Evolutionary conservation across 2,797 vertebrate genomes (phyloP).

Genomic region (Aphelocoma californica): DNA sequence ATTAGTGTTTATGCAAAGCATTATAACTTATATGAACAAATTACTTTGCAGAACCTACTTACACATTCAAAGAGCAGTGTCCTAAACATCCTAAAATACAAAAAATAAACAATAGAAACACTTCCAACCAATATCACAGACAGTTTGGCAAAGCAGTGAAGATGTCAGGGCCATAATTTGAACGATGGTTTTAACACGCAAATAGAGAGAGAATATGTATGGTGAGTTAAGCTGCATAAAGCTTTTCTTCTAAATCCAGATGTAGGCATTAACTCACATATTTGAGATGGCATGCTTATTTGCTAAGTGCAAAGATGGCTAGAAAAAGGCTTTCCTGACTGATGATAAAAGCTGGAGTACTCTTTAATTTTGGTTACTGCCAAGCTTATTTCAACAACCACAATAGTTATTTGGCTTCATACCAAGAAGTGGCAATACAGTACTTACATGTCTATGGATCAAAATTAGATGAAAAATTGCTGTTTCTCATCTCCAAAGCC

Average conservation of each 20-base stretch:
- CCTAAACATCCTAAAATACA: slow-evolving; percentile 1
- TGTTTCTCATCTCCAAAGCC: slow-evolving; percentile 78
- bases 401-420: slow-evolving; percentile 74
- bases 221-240: slow-evolving; percentile 70
- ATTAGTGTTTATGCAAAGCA: slow-evolving; percentile 37
- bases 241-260: slow-evolving; percentile 72
- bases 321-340: slow-evolving; percentile 73
- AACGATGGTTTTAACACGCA: slow-evolving; percentile 57
- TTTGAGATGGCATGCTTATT: slow-evolving; percentile 73
- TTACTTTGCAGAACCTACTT: slow-evolving; percentile 43
- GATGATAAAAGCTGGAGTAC: slow-evolving; percentile 76
- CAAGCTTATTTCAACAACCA: slow-evolving; percentile 70
- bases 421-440: slow-evolving; percentile 74
- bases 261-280: slow-evolving; percentile 69
- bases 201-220: slow-evolving; percentile 55
- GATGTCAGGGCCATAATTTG: slow-evolving; percentile 41
- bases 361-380: slow-evolving; percentile 79
- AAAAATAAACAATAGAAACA: slow-evolving; percentile 46
- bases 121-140: slow-evolving; percentile 42
- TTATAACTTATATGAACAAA: slow-evolving; percentile 45
- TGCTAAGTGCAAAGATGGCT: slow-evolving; percentile 75
- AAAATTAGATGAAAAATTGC: slow-evolving; percentile 84
- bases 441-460: slow-evolving; percentile 78
- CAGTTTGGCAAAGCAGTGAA: slow-evolving; percentile 47
- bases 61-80: slow-evolving; percentile 40